Base-by-base conservation (phyloP, 2,888 invertebrate species). In the Euplagia quadripunctaria region DNA sequence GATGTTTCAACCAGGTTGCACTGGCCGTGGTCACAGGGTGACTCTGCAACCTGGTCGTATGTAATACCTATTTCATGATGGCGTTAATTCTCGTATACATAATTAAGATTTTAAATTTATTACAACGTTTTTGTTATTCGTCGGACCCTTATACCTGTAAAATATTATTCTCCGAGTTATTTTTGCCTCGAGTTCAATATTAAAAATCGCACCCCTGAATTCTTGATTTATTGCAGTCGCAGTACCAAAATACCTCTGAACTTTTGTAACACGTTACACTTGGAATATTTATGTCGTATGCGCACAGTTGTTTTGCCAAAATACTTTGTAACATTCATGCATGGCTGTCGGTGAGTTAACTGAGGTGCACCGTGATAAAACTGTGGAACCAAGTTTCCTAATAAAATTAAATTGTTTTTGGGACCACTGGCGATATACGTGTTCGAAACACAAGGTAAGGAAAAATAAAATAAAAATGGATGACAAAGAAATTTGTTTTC, bases 221-320 rank as follows among this genome's bases (percentile, higher is more conserved):
- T 70, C 43, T 66, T 75, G 77, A 83, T 85, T 81, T 79, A 82
- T 77, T 43, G 65, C 73, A 64, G 70, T 71, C 46, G 65, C 17
- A 58, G 43, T 42, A 68, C 65, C 41, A 72, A 43, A 78, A 76
- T 73, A 73, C 69, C 74, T 74, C 55, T 55, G 12, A 70, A 82
- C 73, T 83, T 82, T 66, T 68, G 58, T 74, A 71, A 72, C 76
- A 76, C 69, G 66, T 61, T 75, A 78, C 61, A 68, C 64, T 78
- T 76, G 20, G 77, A 86, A 82, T 82, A 82, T 87, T 87, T 85
- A 87, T 81, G 80, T 74, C 77, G 31, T 76, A 42, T 66, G 72
- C 70, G 64, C 68, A 71, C 74, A 68, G 82, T 81, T 89, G 88
- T 89, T 88, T 88, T 89, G 88, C 84, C 88, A 86, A 87, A 88